phyloP scores from a whole-genome alignment of 1,140 invertebrate species.

The Ephestia elutella region DNA sequence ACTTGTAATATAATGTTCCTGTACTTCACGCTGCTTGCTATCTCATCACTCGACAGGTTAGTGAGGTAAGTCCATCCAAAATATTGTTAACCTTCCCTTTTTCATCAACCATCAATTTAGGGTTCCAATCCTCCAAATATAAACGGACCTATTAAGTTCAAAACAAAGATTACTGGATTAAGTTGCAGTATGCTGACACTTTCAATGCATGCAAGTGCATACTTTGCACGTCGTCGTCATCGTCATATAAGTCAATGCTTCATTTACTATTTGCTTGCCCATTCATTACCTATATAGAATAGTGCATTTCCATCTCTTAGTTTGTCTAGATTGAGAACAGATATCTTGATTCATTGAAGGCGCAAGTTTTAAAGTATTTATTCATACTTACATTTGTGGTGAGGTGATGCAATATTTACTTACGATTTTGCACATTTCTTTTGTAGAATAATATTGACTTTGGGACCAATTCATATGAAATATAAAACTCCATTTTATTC shows the following conservation, averaged over 20 bases:
- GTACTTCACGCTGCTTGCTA: constrained; percentile 48
- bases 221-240: too few species aligned
- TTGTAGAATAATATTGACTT: background rate
- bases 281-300: too few species aligned
- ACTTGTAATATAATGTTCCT: constrained; percentile 29
- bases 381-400: background rate
- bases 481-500: background rate
- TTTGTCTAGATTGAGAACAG: too few species aligned
- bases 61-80: constrained; percentile 46
- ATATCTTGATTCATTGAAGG: background rate
- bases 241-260: too few species aligned
- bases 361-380: background rate
- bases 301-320: too few species aligned
- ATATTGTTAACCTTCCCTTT: background rate
- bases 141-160: too few species aligned
- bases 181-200: too few species aligned
- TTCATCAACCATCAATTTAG: too few species aligned
- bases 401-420: background rate
- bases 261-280: too few species aligned
- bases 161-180: too few species aligned
- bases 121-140: too few species aligned
- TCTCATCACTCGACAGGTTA: constrained; percentile 53
- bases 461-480: background rate
- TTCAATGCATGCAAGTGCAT: too few species aligned
- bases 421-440: background rate